Percentiles rank a stretch among this genome's conserved stretches.
phyloP scores from a whole-genome alignment of 2,888 invertebrate genomes.

The Papilio gigon region DNA sequence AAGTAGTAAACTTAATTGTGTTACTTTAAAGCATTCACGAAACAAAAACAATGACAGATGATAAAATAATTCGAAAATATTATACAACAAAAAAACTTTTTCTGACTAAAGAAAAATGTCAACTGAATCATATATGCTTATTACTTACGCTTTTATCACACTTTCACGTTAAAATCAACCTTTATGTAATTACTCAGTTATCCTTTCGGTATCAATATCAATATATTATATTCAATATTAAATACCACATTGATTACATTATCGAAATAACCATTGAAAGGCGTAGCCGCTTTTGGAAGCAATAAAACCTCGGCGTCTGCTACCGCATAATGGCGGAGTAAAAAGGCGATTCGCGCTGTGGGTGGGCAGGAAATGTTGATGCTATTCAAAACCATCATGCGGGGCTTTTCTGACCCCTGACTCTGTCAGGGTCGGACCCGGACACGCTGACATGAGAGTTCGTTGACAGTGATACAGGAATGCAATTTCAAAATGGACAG shows the following conservation, averaged over 20 bases:
- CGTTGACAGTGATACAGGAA: constrained; percentile 29
- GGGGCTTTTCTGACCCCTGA: constrained; percentile 41
- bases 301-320: constrained; percentile 38
- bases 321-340: constrained; percentile 43
- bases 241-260: constrained; percentile 11
- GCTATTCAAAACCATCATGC: constrained; percentile 47
- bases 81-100: not conserved
- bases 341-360: constrained; percentile 45
- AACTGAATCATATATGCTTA: not conserved
- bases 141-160: not conserved
- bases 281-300: constrained; percentile 21
- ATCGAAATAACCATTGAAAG: constrained; percentile 18
- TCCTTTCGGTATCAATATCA: not conserved
- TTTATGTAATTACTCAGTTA: not conserved
- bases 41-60: too few relatives aligned
- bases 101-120: not conserved
- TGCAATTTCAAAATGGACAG: constrained; percentile 27
- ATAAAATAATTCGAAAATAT: not conserved
- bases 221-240: not conserved
- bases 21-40: too few relatives aligned
- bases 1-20: too few relatives aligned
- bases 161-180: not conserved
- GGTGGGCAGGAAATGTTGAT: constrained; percentile 59
- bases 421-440: constrained; percentile 33
- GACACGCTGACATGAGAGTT: constrained; percentile 31